These are phyloP conservation scores for Lissonota sp. DNA, from an alignment of 2,888 invertebrate species.

Conservation along the genomic window DNA sequence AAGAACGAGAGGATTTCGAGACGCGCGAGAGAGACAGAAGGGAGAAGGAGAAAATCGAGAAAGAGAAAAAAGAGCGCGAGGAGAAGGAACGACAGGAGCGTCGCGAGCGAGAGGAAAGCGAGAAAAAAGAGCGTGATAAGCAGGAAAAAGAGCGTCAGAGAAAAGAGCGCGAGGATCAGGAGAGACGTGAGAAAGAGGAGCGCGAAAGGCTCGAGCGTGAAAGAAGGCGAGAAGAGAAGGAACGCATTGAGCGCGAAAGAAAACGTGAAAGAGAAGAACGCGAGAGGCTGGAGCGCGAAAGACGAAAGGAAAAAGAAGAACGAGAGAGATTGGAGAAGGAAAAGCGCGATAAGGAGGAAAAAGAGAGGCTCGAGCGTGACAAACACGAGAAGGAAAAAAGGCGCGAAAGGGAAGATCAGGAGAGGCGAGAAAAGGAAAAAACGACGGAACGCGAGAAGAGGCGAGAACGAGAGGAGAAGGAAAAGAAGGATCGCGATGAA, in stretches of 20 bases:
- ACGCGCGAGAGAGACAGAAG: constrained; percentile 77
- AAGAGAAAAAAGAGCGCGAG: constrained; percentile 75
- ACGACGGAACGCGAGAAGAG: constrained; percentile 76
- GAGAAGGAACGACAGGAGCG: constrained; percentile 73
- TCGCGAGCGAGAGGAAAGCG: constrained; percentile 72
- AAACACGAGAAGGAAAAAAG: constrained; percentile 80
- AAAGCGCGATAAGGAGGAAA: constrained; percentile 82
- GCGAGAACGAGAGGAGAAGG: constrained; percentile 81
- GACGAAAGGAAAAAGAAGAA: constrained; percentile 79
- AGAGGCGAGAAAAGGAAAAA: constrained; percentile 82
- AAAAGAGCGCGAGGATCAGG: constrained; percentile 82
- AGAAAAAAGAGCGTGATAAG: constrained; percentile 79
- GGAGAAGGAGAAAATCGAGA: constrained; percentile 78
- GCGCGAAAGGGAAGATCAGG: constrained; percentile 82
- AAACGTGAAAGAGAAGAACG: constrained; percentile 83
- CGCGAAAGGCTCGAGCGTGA: constrained; percentile 81
- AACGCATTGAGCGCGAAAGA: constrained; percentile 82
- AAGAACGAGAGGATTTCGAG: constrained; percentile 77
- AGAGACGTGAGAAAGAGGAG: constrained; percentile 82
- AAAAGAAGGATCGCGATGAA: constrained; percentile 81
- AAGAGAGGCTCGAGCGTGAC: constrained; percentile 81
- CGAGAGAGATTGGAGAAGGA: constrained; percentile 73
- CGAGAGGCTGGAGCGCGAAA: constrained; percentile 75
- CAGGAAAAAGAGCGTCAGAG: constrained; percentile 77
- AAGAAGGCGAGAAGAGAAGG: constrained; percentile 75